These are phyloP conservation scores for Nannospalax galili DNA, from an alignment of 2,113 vertebrate species.

Conservation along the genomic window DNA sequence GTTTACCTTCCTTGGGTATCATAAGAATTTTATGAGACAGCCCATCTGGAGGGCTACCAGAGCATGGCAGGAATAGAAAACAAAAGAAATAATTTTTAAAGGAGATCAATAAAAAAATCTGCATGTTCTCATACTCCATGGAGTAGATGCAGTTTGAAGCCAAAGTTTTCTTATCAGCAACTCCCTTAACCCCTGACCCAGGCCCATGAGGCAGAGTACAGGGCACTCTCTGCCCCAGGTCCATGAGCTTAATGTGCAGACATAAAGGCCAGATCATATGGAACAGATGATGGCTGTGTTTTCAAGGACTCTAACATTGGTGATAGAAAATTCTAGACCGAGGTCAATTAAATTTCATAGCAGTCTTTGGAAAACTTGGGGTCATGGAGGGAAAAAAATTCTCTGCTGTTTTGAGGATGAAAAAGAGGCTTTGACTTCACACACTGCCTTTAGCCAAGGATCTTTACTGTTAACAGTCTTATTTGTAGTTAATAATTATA, in stretches of 20 bases:
- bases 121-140: not conserved
- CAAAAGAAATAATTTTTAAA: slow-evolving; percentile 25
- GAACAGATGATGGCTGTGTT: not conserved
- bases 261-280: not conserved
- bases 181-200: not conserved
- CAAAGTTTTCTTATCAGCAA: not conserved
- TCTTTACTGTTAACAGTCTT: not conserved
- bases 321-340: not conserved
- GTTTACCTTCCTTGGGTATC: not conserved
- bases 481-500: not conserved
- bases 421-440: not conserved
- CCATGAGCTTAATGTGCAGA: not conserved
- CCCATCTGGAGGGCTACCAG: not conserved
- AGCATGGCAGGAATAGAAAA: not conserved
- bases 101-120: not conserved
- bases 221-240: not conserved
- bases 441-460: not conserved
- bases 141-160: not conserved
- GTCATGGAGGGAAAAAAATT: not conserved
- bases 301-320: not conserved
- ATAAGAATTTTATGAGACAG: not conserved
- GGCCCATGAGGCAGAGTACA: not conserved
- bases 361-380: not conserved
- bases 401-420: not conserved
- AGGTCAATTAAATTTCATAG: not conserved